Base-by-base conservation (phyloP, 2,113 vertebrate genomes). In the Aegithalos caudatus region DNA sequence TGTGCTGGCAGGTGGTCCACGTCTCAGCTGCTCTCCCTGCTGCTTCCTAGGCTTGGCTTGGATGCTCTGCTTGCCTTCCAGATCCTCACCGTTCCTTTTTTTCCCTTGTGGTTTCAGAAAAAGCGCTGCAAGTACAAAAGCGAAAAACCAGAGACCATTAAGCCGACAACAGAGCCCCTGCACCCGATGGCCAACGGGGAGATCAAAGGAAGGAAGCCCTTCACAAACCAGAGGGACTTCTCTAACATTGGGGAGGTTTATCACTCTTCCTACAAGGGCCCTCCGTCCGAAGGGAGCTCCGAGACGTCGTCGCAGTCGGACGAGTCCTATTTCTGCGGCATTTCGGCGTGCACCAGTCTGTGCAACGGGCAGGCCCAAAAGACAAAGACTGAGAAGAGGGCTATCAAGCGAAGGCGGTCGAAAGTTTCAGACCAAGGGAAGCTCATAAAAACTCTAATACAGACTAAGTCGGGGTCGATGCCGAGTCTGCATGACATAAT, bases 401-500 rank as follows among this genome's bases (percentile, higher is more conserved):
- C 98, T 73, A 88, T 98, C 69, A 99, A 99, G 89, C 97, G 99
- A 31, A 98, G 98, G 42, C 98, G 98, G n/a, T 99, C 99, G 2
- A 99, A 98, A 97, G 98, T 98, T 84, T 98, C 98, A 6, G 99
- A 99, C 94, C 98, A 99, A 98, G 96, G 97, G 76, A 98, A 97
- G 78, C 73, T 98, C 17, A 96, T 98, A 84, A 98, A 98, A 97
- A 98, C 98, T 92, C 97, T 99, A 20, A 98, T 99, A 96, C 99
- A 98, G 92, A 98, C 98, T 95, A 98, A 98, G 66, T 95, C 98
- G 0, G 98, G 97, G 33, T 98, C 99, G 44, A 98, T 99, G 98
- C 98, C 99, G 66, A 98, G 98, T 77, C 98, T 99, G 96, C 98
- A 99, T 93, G 98, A 99, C 94, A 98, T 99, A 69, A 99, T 99